These are phyloP conservation scores for Elymnias hypermnestra DNA, from an alignment of 1,140 invertebrate genomes.

Conservation along the genomic window DNA sequence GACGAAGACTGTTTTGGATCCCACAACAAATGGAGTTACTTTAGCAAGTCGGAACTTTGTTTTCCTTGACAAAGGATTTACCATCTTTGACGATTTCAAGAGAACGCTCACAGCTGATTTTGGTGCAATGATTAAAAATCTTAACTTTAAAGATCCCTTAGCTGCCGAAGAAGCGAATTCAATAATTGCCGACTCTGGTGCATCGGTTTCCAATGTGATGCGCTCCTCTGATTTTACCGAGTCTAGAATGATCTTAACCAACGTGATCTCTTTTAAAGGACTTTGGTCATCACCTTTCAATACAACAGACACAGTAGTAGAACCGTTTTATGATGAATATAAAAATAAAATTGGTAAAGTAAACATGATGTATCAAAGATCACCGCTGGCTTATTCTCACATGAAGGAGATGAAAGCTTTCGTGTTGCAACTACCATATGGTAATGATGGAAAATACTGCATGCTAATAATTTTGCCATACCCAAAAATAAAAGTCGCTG, in stretches of 20 bases:
- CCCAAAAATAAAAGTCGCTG: slow-evolving; percentile 32
- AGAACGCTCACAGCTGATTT: slow-evolving; percentile 41
- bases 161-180: slow-evolving; percentile 47
- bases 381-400: slow-evolving; percentile 67
- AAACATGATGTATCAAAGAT: slow-evolving; percentile 79
- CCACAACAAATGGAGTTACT: slow-evolving; percentile 37
- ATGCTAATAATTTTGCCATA: slow-evolving; percentile 54
- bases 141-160: slow-evolving; percentile 54
- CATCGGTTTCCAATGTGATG: slow-evolving; percentile 51
- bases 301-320: slow-evolving; percentile 72
- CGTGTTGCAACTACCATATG: slow-evolving; percentile 76
- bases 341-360: slow-evolving; percentile 70
- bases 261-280: slow-evolving; percentile 90
- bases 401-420: slow-evolving; percentile 74
- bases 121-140: slow-evolving; percentile 39
- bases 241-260: slow-evolving; percentile 84
- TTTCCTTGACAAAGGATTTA: slow-evolving; percentile 54
- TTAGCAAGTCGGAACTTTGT: slow-evolving; percentile 57
- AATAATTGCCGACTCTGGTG: slow-evolving; percentile 48
- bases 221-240: slow-evolving; percentile 68
- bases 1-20: slow-evolving; percentile 39
- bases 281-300: slow-evolving; percentile 85
- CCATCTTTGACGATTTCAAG: slow-evolving; percentile 35
- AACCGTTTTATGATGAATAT: slow-evolving; percentile 76
- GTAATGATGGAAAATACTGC: slow-evolving; percentile 51